phyloP scores from a whole-genome alignment of 2,888 invertebrate genomes.

The Abrostola tripartita region DNA sequence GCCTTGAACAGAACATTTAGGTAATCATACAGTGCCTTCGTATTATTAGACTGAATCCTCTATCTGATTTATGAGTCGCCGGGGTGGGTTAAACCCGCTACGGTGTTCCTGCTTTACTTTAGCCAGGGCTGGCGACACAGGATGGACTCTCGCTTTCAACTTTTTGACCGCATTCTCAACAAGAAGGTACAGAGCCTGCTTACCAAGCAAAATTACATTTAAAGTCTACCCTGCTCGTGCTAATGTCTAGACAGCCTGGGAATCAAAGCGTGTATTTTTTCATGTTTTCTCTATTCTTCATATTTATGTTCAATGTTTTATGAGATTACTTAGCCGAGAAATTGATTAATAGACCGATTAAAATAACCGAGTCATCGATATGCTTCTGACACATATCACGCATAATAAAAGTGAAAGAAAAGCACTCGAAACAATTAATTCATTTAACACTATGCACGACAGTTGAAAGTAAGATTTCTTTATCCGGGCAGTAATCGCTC shows the following conservation, averaged over 20 bases:
- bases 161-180: neutral
- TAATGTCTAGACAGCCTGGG: slow-evolving; percentile 1
- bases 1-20: too few species aligned
- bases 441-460: slow-evolving; percentile 23
- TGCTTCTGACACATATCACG: slow-evolving; percentile 10
- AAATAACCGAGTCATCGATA: slow-evolving; percentile 9
- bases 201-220: neutral
- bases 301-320: neutral
- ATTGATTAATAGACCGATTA: slow-evolving; percentile 5
- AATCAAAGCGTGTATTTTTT: slow-evolving; percentile 1
- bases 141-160: neutral
- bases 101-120: too few species aligned
- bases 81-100: too few species aligned
- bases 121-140: neutral
- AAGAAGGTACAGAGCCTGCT: neutral
- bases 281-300: slow-evolving; percentile 1
- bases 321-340: slow-evolving; percentile 1
- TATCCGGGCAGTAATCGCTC: slow-evolving; percentile 38
- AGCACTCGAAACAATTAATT: slow-evolving; percentile 18
- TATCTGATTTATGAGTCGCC: too few species aligned
- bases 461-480: slow-evolving; percentile 41
- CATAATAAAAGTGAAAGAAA: slow-evolving; percentile 40
- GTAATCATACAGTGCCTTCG: too few species aligned
- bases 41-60: too few species aligned
- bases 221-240: neutral